These are phyloP conservation scores for Arothron firmamentum DNA, from an alignment of 2,113 vertebrate genomes.

Conservation along the genomic window DNA sequence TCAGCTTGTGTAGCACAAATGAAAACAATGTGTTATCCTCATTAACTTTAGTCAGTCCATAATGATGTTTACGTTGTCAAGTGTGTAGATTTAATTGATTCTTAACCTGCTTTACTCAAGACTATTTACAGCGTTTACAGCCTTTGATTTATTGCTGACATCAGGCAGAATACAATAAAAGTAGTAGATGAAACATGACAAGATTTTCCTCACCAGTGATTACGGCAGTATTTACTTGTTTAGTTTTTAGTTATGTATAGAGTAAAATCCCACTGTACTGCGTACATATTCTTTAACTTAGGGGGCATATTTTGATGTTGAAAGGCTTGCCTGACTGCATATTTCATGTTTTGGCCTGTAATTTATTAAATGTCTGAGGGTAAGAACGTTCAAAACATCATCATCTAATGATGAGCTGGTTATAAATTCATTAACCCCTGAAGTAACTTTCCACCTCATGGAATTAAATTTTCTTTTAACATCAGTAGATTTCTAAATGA, in stretches of 20 bases:
- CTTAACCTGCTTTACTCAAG: no score
- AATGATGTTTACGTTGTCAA: no score
- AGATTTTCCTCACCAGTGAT: no score
- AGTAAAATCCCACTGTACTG: neutral
- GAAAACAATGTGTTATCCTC: neutral
- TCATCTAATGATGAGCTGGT: constrained; percentile 17
- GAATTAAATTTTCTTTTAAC: neutral
- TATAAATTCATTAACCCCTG: constrained; percentile 12
- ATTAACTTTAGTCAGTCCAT: neutral
- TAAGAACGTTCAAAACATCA: constrained; percentile 11
- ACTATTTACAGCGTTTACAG: no score
- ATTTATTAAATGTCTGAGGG: constrained; percentile 19
- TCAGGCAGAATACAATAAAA: no score
- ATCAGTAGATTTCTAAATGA: neutral
- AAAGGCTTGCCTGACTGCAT: neutral
- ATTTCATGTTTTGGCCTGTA: constrained; percentile 4
- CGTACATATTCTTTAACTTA: neutral
- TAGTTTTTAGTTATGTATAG: neutral
- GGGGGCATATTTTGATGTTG: neutral
- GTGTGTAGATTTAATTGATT: no score
- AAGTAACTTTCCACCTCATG: neutral
- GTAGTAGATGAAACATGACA: no score
- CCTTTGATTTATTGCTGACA: no score
- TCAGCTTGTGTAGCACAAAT: neutral
- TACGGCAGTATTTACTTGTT: no score